phyloP scores from a whole-genome alignment of 2,113 vertebrate species.

The Mirza zaza region DNA sequence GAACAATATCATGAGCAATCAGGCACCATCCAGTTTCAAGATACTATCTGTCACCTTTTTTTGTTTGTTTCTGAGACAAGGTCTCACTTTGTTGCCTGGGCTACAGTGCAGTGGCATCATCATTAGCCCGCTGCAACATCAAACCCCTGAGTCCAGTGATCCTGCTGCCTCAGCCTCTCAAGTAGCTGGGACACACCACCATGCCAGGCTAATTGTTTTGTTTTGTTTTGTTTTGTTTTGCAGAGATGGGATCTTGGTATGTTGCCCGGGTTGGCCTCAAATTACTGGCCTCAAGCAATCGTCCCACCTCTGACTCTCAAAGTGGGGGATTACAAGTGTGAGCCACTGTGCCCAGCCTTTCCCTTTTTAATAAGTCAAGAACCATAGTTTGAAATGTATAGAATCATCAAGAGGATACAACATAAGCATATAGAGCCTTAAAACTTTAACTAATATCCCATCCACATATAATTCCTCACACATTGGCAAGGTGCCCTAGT shows the following conservation, averaged over 20 bases:
- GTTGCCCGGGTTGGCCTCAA: not conserved
- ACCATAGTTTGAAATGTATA: not conserved
- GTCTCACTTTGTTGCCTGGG: not conserved
- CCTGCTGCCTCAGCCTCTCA: not conserved
- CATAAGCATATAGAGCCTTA: not conserved
- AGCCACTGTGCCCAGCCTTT: not conserved
- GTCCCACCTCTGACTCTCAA: not conserved
- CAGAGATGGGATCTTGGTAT: not conserved
- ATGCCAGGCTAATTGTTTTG: not conserved
- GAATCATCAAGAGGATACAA: not conserved
- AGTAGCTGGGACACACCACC: not conserved
- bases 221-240: not conserved
- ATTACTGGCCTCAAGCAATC: not conserved
- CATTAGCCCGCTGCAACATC: not conserved
- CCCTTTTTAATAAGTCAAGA: not conserved
- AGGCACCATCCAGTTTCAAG: not conserved
- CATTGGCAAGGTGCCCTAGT: not conserved
- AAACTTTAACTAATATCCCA: not conserved
- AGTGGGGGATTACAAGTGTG: not conserved
- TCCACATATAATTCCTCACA: not conserved
- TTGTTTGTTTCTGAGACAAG: not conserved
- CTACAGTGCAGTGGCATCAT: not conserved
- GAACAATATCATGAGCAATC: not conserved
- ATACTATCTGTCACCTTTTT: not conserved
- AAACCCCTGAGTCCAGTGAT: not conserved